A percentile compares a stretch with the other conserved stretches of the same genome.
Evolutionary conservation across 2,888 invertebrate species (phyloP).

Genomic region (Hypsopygia costalis): DNA sequence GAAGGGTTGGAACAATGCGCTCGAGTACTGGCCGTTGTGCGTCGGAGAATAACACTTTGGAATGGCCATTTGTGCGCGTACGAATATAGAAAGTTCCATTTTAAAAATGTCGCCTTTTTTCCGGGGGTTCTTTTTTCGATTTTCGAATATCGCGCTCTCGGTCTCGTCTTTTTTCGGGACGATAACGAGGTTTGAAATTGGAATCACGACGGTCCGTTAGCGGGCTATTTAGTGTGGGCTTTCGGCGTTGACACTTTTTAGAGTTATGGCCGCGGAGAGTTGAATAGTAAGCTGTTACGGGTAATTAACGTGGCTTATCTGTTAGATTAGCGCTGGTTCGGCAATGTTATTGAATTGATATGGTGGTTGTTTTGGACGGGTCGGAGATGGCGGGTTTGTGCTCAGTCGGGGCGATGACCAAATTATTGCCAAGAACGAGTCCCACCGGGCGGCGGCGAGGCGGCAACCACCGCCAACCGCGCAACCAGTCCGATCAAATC

Average conservation of each 20-base stretch:
- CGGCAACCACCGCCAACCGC: too few relatives aligned
- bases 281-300: conserved; percentile 47
- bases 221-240: conserved; percentile 56
- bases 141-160: conserved; percentile 29
- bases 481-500: too few relatives aligned
- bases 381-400: conserved; percentile 27
- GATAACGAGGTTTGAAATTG: conserved; percentile 73
- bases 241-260: conserved; percentile 50
- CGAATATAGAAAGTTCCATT: conserved; percentile 46
- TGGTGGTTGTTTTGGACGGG: conserved; percentile 11
- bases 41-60: conserved; percentile 6
- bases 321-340: conserved; percentile 41
- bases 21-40: conserved; percentile 24
- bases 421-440: conserved; percentile 69
- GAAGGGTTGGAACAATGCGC: conserved; percentile 60
- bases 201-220: conserved; percentile 59
- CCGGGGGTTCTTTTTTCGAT: conserved; percentile 26
- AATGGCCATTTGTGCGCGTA: conserved; percentile 23
- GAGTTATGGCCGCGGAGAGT: conserved; percentile 40
- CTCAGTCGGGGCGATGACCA: conserved; percentile 64
- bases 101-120: conserved; percentile 46
- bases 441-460: conserved; percentile 41
- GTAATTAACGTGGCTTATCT: conserved; percentile 58
- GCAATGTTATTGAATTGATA: conserved; percentile 11
- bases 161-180: conserved; percentile 40